Evolutionary conservation across 2,797 vertebrate genomes (phyloP).

Genomic region (Orestias chungarensis): DNA sequence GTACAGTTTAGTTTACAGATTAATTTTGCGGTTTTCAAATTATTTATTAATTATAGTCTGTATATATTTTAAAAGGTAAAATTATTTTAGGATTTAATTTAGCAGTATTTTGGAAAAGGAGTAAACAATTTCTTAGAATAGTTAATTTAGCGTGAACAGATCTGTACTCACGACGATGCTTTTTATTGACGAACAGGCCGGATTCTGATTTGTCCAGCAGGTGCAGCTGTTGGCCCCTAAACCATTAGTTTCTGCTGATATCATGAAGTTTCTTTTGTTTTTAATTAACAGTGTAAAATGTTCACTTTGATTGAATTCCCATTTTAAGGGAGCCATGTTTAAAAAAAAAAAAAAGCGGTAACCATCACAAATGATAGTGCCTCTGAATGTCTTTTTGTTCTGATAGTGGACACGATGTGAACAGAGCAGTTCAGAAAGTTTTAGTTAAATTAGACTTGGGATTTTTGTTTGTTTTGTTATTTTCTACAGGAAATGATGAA

Average conservation of each 20-base stretch:
- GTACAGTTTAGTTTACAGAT: slow-evolving; percentile 28
- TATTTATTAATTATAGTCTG: slow-evolving; percentile 21
- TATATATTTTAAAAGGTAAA: slow-evolving; percentile 7
- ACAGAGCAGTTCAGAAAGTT: slow-evolving; percentile 41
- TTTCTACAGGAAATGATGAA: slow-evolving; percentile 38
- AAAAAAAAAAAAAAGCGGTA: slow-evolving; percentile 35
- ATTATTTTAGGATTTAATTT: background rate
- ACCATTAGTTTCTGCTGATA: slow-evolving; percentile 17
- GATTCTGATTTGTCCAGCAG: slow-evolving; percentile 31
- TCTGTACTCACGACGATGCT: slow-evolving; percentile 10
- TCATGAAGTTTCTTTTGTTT: background rate
- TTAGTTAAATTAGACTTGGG: slow-evolving; percentile 45
- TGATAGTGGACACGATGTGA: slow-evolving; percentile 23
- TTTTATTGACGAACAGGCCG: slow-evolving; percentile 44
- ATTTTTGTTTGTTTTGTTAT: slow-evolving; percentile 57
- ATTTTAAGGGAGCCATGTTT: slow-evolving; percentile 18
- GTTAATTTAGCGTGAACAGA: background rate
- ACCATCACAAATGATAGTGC: slow-evolving; percentile 39
- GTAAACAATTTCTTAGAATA: background rate
- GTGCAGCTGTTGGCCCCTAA: slow-evolving; percentile 26
- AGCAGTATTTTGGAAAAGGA: background rate
- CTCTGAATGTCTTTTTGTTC: slow-evolving; percentile 46
- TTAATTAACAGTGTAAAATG: slow-evolving; percentile 6
- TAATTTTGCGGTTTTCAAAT: slow-evolving; percentile 25
- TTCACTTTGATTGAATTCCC: slow-evolving; percentile 20